Evolutionary conservation across 2,888 invertebrate genomes (phyloP).

Genomic region (Koerneria pararmatus): DNA sequence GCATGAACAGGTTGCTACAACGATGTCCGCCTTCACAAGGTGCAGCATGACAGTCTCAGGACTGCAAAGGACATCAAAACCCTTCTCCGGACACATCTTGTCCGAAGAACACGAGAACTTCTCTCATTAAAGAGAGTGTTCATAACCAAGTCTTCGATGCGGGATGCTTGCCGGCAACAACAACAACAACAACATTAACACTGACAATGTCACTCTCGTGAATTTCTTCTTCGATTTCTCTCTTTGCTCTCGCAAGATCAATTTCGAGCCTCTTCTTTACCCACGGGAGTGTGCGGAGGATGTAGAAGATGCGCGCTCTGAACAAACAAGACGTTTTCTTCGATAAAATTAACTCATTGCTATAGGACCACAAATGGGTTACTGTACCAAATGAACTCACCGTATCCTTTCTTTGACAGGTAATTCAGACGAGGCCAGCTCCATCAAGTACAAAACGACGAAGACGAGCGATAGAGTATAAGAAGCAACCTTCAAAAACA

Average conservation of each 20-base stretch:
- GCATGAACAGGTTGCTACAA: too few species aligned
- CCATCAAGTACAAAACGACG: constrained; percentile 10
- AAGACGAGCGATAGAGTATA: constrained; percentile 17
- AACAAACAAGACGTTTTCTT: too few species aligned
- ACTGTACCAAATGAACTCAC: too few species aligned
- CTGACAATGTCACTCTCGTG: constrained; percentile 35
- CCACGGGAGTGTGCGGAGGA: constrained; percentile 18
- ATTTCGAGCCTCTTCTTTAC: not conserved
- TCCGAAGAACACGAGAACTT: too few species aligned
- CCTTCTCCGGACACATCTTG: too few species aligned
- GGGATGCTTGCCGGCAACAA: constrained; percentile 29
- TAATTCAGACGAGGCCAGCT: constrained; percentile 4
- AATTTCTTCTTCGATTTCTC: constrained; percentile 41
- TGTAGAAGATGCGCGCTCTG: constrained; percentile 3
- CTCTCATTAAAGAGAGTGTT: too few species aligned
- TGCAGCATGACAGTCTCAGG: too few species aligned
- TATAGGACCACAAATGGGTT: too few species aligned
- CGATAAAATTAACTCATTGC: too few species aligned
- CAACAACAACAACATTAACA: not conserved
- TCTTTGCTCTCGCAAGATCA: constrained; percentile 33
- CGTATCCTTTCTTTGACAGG: constrained; percentile 8
- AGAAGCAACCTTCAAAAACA: constrained; percentile 5
- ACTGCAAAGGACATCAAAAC: too few species aligned
- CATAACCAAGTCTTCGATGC: constrained; percentile 58
- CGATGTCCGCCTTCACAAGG: too few species aligned